Base-by-base conservation (phyloP, 2,888 invertebrate species). In the Sminthurinus aureus region DNA sequence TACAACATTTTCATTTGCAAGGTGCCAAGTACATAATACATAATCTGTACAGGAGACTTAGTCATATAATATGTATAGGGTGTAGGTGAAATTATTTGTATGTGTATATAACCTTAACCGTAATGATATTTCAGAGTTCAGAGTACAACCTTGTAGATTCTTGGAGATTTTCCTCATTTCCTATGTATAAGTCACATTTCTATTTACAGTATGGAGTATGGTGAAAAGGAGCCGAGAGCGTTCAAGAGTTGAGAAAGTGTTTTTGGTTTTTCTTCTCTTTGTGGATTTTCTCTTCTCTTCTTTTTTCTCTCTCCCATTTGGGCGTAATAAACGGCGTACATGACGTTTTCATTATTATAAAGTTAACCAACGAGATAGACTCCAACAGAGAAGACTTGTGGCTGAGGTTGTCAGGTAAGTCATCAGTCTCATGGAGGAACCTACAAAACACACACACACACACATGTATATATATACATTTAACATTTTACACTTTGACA, bases 391-490 rank as follows among this genome's bases (percentile, higher is more conserved):
- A 77, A 85, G 84, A 85, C 84, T 85, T 83, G 81, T 79, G 83
- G 83, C 74, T 84, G 85, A 83, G 83, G 83, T 64, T 84, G 85
- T 83, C 79, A 82, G 85, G 84, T 74, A 26, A 83, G 84, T 86
- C 86, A 82, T 87, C 87, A 87, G 85, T 85, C 85, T 84, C 81
- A 86, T 84, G 77, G 85, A 84, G 71, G 85, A 85, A 83, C 87
- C 87, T 87, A 82, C 38, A 38, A 4, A 74, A 81, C 80, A 26
- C 80, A 73, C 1, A 69, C 1, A 1, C 3, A n/a, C n/a, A 69
- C n/a, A 6, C 67, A 69, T 22, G 4, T 22, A 69, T 69, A 26
- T 24, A 38, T 71, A 13, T 71, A 22, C 13, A 24, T 24, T 22
- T 4, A 6, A 67, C n/a, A n/a, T 20, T 67, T 67, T n/a, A 11